Evolutionary conservation across 2,113 vertebrate genomes (phyloP), one percentile per base, ranked within the genome.

Genomic region (Canis aureus): DNA sequence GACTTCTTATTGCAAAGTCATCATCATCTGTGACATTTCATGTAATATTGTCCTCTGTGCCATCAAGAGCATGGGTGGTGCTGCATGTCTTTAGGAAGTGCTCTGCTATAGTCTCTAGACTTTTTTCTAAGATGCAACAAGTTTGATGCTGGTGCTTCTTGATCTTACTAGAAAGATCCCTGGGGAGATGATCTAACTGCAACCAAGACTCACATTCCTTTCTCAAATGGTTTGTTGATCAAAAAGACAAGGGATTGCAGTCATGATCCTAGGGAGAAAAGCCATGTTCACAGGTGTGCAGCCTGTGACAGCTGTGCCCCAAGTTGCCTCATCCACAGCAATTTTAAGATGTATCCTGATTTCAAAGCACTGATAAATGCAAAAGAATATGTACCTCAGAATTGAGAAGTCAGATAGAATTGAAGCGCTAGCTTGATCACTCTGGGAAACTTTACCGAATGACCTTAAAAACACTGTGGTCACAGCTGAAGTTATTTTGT

Each of bases 201-300:
- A 84, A 15, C 25, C 49, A 81, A 80, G n/a, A 66, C 22, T 82
- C 66, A 38, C 4, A 19, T 67, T 90, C 32, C 59, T 92, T 93
- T 90, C 85, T 97, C 74, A 87, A 78, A 27, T 59, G 38, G 71
- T 51, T 95, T 93, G 51, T 69, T 90, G 73, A 67, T 64, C 90
- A n/a, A 74, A 55, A 60, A 85, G 83, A 23, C 67, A 29, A 81
- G n/a, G 25, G 15, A 5, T 80, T 60, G 25, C 25, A 29, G 8
- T 69, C 67, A 35, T 51, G 74, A 25, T 78, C 43, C 57, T 25
- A 60, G 64, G 57, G 13, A 49, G 49, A 60, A 67, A 16, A 76
- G 15, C 62, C 4, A 3, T 66, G 49, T 27, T 76, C 25, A 19
- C 25, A 25, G 4, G 11, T 25, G 17, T 95, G 59, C 23, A 23